Base-by-base conservation (phyloP, 2,888 invertebrate genomes). In the Pammene aurita region DNA sequence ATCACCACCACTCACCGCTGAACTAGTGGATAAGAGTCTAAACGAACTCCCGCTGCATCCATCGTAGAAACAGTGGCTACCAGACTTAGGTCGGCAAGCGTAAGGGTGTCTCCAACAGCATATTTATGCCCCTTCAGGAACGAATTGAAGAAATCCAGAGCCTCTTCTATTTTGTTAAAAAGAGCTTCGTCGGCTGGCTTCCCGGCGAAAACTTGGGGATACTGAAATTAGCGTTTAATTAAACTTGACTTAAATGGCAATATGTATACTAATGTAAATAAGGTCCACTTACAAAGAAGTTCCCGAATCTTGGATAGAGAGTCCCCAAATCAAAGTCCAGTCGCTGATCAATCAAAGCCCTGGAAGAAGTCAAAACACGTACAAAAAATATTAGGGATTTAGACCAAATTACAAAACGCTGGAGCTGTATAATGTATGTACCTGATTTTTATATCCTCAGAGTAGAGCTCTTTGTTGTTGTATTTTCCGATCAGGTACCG, bases 401-500 rank as follows among this genome's bases (percentile, higher is more conserved):
- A 26, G 26, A 26, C 1, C 26, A 26, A 26, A 4, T 26, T 26
- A 26, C 26, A 26, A 26, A 26, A 26, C 1, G 1, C 26, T 26
- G 26, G 26, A 26, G 26, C 26, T 26, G 26, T 26, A 26, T 26
- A 26, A 26, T 26, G 26, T 26, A 26, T 26, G 26, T 26, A 62
- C 62, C 50, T 62, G 74, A 94, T 93, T 78, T 95, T 93, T 10
- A 95, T 93, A 77, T 96, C 96, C 75, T 93, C 94, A 1, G 97
- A 97, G 81, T 95, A 95, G 42, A 97, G 86, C 0, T 93, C 87
- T 76, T 95, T 95, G 75, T 94, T 94, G 78, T 95, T 96, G 80
- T 97, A 97, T 78, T 96, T 95, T 81, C 94, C 95, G n/a, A 94
- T 95, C 76, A 97, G 91, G 84, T 97, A 97, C 9, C 93, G 89